Evolutionary conservation across 2,797 vertebrate genomes (phyloP).

Genomic region (Synanceia verrucosa): DNA sequence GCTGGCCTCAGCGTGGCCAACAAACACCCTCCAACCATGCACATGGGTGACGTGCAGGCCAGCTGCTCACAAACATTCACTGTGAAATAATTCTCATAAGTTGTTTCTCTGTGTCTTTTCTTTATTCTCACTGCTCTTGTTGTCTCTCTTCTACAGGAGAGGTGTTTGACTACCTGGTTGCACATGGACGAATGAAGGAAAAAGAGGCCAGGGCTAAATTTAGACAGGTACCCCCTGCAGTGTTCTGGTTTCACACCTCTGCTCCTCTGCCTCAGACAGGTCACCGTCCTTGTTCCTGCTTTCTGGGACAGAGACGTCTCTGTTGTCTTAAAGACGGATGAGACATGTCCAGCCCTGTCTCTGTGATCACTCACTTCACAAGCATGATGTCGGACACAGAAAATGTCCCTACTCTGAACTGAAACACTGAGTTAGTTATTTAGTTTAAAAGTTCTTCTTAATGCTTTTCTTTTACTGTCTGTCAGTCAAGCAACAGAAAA

Average conservation of each 20-base stretch:
- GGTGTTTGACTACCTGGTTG: slow-evolving; percentile 97
- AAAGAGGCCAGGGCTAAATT: slow-evolving; percentile 98
- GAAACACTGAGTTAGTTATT: too few relatives aligned
- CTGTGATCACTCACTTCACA: slow-evolving; percentile 15
- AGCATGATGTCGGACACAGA: neutral
- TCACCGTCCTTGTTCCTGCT: slow-evolving; percentile 27
- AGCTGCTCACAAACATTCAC: slow-evolving; percentile 43
- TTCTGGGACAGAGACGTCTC: slow-evolving; percentile 5
- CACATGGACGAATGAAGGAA: slow-evolving; percentile 98
- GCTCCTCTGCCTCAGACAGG: slow-evolving; percentile 43
- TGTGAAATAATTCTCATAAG: slow-evolving; percentile 26
- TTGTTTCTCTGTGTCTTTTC: neutral
- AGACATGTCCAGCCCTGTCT: slow-evolving; percentile 15
- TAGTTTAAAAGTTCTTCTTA: too few relatives aligned
- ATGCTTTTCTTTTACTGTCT: neutral
- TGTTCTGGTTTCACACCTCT: slow-evolving; percentile 74
- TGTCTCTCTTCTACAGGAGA: slow-evolving; percentile 84
- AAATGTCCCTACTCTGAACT: neutral
- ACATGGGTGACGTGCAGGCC: slow-evolving; percentile 50
- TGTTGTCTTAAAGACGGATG: slow-evolving; percentile 12
- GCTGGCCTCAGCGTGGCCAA: slow-evolving; percentile 31
- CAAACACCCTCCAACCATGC: slow-evolving; percentile 48
- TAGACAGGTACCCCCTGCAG: slow-evolving; percentile 91
- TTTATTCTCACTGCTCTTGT: neutral
- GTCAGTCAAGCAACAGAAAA: neutral